Percentiles rank a stretch among this genome's conserved stretches.
Evolutionary conservation across 2,888 invertebrate species (phyloP).

Genomic region (Camponotus fellah): DNA sequence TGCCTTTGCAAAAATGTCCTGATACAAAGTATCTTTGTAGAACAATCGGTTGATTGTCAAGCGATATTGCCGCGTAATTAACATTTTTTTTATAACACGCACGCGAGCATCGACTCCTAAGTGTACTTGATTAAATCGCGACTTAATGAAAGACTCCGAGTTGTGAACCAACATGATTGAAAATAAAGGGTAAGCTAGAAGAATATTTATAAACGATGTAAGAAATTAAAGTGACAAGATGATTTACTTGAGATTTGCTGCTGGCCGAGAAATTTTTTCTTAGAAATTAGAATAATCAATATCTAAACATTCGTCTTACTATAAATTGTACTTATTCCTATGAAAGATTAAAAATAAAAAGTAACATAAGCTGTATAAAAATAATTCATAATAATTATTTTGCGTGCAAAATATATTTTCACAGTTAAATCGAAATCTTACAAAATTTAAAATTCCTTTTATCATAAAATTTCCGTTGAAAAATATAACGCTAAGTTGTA

Average conservation of each 20-base stretch:
- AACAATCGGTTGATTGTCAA: conserved; percentile 45
- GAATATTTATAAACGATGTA: conserved; percentile 12
- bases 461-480: too few relatives aligned
- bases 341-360: not conserved
- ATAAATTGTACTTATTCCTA: not conserved
- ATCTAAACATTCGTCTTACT: not conserved
- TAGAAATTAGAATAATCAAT: not conserved
- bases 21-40: conserved; percentile 30
- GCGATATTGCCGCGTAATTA: conserved; percentile 50
- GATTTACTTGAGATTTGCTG: not conserved
- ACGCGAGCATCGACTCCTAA: conserved; percentile 33
- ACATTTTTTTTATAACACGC: conserved; percentile 42
- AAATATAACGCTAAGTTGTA: too few relatives aligned
- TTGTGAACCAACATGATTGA: conserved; percentile 11
- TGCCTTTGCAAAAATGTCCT: not conserved
- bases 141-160: conserved; percentile 53
- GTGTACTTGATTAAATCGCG: conserved; percentile 58
- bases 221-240: conserved; percentile 28
- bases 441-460: not conserved
- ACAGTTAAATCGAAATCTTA: not conserved
- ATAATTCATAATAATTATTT: not conserved
- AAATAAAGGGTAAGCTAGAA: conserved; percentile 30
- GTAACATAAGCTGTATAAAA: not conserved
- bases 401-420: not conserved
- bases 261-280: not conserved